phyloP scores from a whole-genome alignment of 2,113 vertebrate genomes.

The Xenopus borealis region DNA sequence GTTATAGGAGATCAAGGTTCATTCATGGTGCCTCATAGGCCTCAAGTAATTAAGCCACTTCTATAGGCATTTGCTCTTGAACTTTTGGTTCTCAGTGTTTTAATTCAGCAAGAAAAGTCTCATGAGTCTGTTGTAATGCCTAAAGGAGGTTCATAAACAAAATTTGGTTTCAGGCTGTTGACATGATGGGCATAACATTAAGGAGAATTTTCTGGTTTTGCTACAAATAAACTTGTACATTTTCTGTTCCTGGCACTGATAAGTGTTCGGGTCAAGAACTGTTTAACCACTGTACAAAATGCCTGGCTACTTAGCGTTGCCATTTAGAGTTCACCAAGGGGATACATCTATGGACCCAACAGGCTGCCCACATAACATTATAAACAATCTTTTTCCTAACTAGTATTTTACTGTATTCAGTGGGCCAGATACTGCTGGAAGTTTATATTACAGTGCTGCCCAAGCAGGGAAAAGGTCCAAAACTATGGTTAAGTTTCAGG shows the following conservation, averaged over 20 bases:
- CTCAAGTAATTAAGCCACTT: too few species aligned
- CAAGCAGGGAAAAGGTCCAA: background rate
- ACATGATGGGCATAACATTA: too few species aligned
- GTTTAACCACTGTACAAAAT: background rate
- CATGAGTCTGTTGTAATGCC: too few species aligned
- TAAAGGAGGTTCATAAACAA: background rate
- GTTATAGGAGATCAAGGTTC: too few species aligned
- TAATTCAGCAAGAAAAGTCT: too few species aligned
- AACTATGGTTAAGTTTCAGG: background rate
- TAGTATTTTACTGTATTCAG: background rate
- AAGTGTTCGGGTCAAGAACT: background rate
- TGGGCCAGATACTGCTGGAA: background rate
- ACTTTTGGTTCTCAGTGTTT: too few species aligned
- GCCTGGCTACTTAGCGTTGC: background rate
- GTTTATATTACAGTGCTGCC: slow-evolving; percentile 3
- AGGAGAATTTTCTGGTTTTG: too few species aligned
- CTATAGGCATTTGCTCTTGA: too few species aligned
- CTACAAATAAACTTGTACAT: too few species aligned
- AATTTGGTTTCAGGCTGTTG: background rate
- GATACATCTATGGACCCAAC: background rate
- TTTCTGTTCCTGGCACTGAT: too few species aligned
- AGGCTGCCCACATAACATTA: background rate
- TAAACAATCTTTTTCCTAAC: slow-evolving; percentile 3
- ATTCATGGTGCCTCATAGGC: too few species aligned
- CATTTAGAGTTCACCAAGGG: background rate